Evolutionary conservation across 2,888 invertebrate genomes (phyloP), one percentile per base, ranked within the genome.

Genomic region (Craniophora ligustri): DNA sequence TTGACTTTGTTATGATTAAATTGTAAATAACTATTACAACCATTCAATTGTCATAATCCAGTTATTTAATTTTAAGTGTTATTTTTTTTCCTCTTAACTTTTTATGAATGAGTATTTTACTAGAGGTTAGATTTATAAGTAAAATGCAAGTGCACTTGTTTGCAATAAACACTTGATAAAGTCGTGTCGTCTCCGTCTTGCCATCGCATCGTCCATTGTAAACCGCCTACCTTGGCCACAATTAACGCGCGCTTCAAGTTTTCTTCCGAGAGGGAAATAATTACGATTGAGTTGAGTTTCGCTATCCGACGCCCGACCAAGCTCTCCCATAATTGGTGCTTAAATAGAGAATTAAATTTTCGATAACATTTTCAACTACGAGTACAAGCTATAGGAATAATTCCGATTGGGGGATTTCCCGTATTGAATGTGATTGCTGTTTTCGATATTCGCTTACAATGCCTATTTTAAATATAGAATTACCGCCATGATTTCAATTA

Each of bases 241-340:
- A 87, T 89, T 87, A 88, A 82, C 80, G 84, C 69, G 72, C 79
- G 78, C 80, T 78, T 81, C 81, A 82, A 88, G 84, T 89, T 88
- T 88, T 87, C 87, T 88, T 84, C 81, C 75, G 74, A 87, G 84
- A 80, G 81, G 80, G 82, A 86, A 87, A 86, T 90, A 90, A 90
- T 91, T 88, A 86, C 88, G 83, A 89, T 87, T 84, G 88, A 87
- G 84, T 87, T 81, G 86, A 87, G 84, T 85, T 82, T 78, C 79
- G 84, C 83, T 85, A 85, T 86, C 87, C 82, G 88, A 86, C 85
- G 84, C 81, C 50, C 47, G 44, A 44, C 51, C 56, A 57, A 46
- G 47, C 63, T 46, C 59, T 70, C 63, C 76, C 79, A 79, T 81
- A 89, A 90, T 90, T 90, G 90, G 84, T 85, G 87, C 85, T 86